Evolutionary conservation across 2,113 vertebrate genomes (phyloP).

Genomic region (Callionymus lyra): DNA sequence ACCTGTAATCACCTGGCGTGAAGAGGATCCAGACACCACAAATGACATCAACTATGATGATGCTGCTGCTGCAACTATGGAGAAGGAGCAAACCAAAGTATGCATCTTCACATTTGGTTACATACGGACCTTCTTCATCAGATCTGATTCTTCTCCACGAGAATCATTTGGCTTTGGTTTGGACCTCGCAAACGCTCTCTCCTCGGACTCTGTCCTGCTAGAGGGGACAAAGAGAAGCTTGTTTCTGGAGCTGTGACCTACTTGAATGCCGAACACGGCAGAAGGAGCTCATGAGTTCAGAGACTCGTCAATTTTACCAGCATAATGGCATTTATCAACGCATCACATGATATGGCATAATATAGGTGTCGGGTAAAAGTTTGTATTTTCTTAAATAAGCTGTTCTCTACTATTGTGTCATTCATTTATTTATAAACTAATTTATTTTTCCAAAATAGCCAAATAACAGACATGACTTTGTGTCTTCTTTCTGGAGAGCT

Average conservation of each 20-base stretch:
- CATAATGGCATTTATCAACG: too few species aligned
- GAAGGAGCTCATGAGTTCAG: constrained; percentile 24
- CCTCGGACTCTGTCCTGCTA: constrained; percentile 32
- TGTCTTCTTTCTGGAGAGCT: too few species aligned
- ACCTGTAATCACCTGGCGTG: constrained; percentile 32
- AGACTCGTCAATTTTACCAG: too few species aligned
- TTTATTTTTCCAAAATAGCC: too few species aligned
- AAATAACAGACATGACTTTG: too few species aligned
- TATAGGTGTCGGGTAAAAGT: too few species aligned
- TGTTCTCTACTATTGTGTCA: too few species aligned
- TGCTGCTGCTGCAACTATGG: constrained; percentile 13
- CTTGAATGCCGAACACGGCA: constrained; percentile 31
- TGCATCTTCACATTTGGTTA: not conserved
- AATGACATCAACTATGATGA: constrained; percentile 15
- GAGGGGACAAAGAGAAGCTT: constrained; percentile 50
- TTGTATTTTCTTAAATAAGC: too few species aligned
- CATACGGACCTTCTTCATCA: too few species aligned
- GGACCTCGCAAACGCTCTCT: constrained; percentile 20
- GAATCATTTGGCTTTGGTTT: constrained; percentile 31
- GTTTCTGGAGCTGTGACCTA: constrained; percentile 45
- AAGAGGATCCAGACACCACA: constrained; percentile 17
- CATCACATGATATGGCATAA: too few species aligned
- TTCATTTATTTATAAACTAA: too few species aligned
- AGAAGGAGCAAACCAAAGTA: not conserved
- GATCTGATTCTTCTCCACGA: constrained; percentile 27